Percentiles rank a stretch among this genome's conserved stretches.
Evolutionary conservation across 2,797 vertebrate species (phyloP).

Genomic region (Pipistrellus kuhlii): DNA sequence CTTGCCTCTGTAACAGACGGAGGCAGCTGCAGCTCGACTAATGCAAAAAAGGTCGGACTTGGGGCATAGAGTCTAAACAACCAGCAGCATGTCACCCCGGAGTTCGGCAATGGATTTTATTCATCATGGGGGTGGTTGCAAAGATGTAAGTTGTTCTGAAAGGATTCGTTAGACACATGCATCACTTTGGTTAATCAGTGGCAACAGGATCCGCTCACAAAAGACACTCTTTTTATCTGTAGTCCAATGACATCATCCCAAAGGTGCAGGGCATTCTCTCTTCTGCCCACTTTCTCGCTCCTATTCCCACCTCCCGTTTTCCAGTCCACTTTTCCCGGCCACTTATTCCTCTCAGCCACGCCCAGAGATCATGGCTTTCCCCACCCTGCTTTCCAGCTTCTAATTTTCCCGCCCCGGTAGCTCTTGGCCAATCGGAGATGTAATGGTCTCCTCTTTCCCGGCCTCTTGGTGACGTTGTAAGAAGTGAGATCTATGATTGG

Average conservation of each 20-base stretch:
- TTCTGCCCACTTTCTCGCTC: neutral
- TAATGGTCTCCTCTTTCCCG: neutral
- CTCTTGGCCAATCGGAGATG: constrained; percentile 7
- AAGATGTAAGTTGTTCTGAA: neutral
- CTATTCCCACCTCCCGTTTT: neutral
- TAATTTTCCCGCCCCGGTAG: constrained; percentile 62
- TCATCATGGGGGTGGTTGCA: neutral
- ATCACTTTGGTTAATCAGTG: neutral
- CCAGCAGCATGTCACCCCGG: neutral
- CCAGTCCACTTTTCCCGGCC: neutral
- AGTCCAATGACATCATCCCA: neutral
- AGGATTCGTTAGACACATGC: neutral
- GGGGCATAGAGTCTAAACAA: neutral
- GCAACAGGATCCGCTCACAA: neutral
- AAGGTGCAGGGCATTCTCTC: neutral
- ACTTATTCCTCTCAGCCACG: neutral
- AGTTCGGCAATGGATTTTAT: neutral
- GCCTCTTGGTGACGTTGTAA: accelerated
- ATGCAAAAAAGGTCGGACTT: constrained; percentile 75
- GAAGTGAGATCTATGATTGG: constrained; percentile 52
- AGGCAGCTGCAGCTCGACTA: constrained; percentile 91
- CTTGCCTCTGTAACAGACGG: constrained; percentile 92
- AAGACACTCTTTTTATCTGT: neutral
- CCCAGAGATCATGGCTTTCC: neutral
- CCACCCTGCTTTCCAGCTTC: neutral